Evolutionary conservation across 2,113 vertebrate species (phyloP), one percentile per base, ranked within the genome.

Genomic region (Blennius ocellaris): DNA sequence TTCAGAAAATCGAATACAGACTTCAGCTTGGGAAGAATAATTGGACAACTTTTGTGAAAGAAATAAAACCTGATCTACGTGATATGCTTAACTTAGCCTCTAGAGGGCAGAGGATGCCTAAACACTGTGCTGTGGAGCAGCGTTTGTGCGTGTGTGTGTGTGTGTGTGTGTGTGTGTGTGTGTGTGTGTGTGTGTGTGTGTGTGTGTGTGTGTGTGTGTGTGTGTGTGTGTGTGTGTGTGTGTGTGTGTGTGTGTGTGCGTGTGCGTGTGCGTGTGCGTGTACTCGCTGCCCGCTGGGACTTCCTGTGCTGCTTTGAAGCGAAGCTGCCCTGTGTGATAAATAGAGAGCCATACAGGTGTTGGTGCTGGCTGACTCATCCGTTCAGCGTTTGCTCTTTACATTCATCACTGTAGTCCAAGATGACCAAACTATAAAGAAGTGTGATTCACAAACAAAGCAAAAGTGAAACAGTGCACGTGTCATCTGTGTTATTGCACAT

Each of bases 321-420:
- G 63, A 62, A 17, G 39, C 77, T 48, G 61, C 78, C 66, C 69
- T 39, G 67, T 79, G 64, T 76, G 70, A 82, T 73, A 44, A 73
- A 62, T 55, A 69, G 70, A 72, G 45, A 66, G 67, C 40, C 7
- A 66, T 76, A 52, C 84, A 84, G 88, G 82, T 89, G 85, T 51
- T 66, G 39, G 76, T 69, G 73, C 65, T 30, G 78, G 67, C 64
- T 87, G 86, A 91, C 81, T 91, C 90, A 89, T 83, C 66, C 1
- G 15, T 77, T 79, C 76, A 86, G 68, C 64, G 12, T 74, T 59
- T 74, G 62, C 62, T 69, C 51, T 69, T 61, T 83, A 73, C 77
- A 79, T 84, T 82, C 30, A 83, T 85, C 44, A 58, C 51, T 69
- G 37, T 61, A 60, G 47, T 81, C 36, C 21, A 30, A 30, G 48